Evolutionary conservation across 2,888 invertebrate genomes (phyloP), one percentile per base, ranked within the genome.

Genomic region (Lordiphosa andalusiaca): DNA sequence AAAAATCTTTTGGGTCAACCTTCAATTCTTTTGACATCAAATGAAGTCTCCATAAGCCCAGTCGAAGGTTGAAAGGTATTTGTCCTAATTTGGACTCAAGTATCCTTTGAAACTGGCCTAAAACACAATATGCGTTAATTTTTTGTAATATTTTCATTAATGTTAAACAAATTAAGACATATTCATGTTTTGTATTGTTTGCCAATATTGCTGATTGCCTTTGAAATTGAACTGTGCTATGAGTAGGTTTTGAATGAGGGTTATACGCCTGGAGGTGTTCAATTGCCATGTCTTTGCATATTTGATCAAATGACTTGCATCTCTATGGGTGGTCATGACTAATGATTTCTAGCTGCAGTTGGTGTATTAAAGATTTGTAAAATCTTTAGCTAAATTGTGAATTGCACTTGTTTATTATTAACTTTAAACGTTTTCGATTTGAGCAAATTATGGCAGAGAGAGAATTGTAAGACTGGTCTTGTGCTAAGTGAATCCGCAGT

Each of bases 1-100:
- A 66, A 53, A 58, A 52, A 19, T 49, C 39, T 48, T 53, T 67
- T 51, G 16, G 59, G 41, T 6, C 60, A 48, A 53, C 76, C 76
- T 70, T 80, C 76, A 49, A 19, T 50, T 53, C 57, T 55, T 41
- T 61, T 53, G 39, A 9, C 58, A 40, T 40, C 46, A 25, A 47
- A 55, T 58, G 35, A 56, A 53, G 46, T 19, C 38, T 41, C 25
- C 58, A 51, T 55, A 66, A 73, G 59, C 37, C 53, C 2, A 7
- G 7, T 2, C 16, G 67, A 73, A 69, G 73, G 71, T 39, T 38
- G 51, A 16, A 5, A 16, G 16, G 13, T 16, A 10, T 44, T 10
- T 30, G 30, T 30, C 30, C 30, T 30, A 30, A 30, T 7, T 30
- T 30, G 30, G 30, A 30, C 30, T 30, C 30, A 30, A 30, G 30